A percentile compares a stretch with the other conserved stretches of the same genome.
Evolutionary conservation across 2,888 invertebrate genomes (phyloP).

Genomic region (Luperina nickerlii): DNA sequence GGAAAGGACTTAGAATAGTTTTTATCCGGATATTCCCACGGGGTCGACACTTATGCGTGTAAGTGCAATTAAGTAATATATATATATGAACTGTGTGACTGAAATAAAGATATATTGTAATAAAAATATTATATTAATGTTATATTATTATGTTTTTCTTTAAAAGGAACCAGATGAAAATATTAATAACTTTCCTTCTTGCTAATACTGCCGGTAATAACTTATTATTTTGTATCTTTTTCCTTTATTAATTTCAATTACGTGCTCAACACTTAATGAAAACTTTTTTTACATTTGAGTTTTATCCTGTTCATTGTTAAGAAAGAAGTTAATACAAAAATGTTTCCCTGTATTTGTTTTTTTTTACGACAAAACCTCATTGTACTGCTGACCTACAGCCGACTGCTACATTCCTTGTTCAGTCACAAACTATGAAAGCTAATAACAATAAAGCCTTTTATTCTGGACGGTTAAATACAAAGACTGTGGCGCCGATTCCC

Average conservation of each 20-base stretch:
- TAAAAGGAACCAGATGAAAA: not conserved
- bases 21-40: no score
- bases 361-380: not conserved
- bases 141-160: not conserved
- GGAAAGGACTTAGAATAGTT: no score
- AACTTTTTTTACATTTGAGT: constrained; percentile 37
- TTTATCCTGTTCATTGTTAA: constrained; percentile 26
- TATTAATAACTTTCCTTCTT: not conserved
- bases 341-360: not conserved
- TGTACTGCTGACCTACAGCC: not conserved
- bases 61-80: no score
- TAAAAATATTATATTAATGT: not conserved
- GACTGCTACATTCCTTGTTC: not conserved
- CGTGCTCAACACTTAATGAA: constrained; percentile 71
- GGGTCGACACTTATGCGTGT: no score
- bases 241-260: constrained; percentile 69
- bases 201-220: not conserved
- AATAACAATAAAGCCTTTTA: not conserved
- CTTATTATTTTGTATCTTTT: not conserved
- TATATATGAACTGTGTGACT: not conserved
- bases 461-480: not conserved
- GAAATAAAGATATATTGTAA: not conserved
- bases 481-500: no score
- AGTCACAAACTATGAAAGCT: not conserved
- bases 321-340: not conserved